A percentile compares a stretch with the other conserved stretches of the same genome.
Evolutionary conservation across 2,797 vertebrate genomes (phyloP).

Genomic region (Sibirionetta formosa): DNA sequence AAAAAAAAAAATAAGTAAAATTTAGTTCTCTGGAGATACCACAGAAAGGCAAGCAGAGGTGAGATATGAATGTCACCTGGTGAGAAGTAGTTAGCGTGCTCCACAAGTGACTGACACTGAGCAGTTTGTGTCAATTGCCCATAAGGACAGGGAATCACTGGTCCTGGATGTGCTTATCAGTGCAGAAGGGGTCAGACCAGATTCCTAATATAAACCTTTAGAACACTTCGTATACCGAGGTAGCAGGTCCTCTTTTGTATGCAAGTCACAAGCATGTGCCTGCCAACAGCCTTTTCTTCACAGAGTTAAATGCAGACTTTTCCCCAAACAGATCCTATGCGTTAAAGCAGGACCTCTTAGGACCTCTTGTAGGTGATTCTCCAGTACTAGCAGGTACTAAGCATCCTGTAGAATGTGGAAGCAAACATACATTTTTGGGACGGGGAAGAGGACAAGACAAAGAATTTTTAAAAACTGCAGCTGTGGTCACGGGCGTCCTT

Average conservation of each 20-base stretch:
- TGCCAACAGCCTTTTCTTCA: background rate
- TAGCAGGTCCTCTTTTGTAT: background rate
- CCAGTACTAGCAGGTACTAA: background rate
- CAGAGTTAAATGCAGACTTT: background rate
- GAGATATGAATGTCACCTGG: background rate
- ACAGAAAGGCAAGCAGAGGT: rapidly evolving
- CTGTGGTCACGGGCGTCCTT: rapidly evolving
- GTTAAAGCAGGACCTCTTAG: background rate
- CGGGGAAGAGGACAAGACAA: background rate
- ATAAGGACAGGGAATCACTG: rapidly evolving
- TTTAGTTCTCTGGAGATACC: background rate
- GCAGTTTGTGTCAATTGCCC: rapidly evolving
- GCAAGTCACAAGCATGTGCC: background rate
- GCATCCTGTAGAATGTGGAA: background rate
- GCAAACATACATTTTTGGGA: background rate
- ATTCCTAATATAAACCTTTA: background rate
- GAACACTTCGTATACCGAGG: background rate
- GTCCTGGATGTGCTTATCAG: background rate
- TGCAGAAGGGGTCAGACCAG: rapidly evolving
- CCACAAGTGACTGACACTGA: background rate
- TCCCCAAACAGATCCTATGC: background rate
- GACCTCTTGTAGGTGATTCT: background rate
- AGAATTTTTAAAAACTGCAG: background rate
- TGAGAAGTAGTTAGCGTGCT: rapidly evolving
- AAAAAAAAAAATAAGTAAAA: too few species aligned